Percentiles rank a stretch among this genome's conserved stretches.
These are phyloP conservation scores for Phalacrocorax brasilianus DNA, from an alignment of 2,113 vertebrate species.

Conservation along the genomic window DNA sequence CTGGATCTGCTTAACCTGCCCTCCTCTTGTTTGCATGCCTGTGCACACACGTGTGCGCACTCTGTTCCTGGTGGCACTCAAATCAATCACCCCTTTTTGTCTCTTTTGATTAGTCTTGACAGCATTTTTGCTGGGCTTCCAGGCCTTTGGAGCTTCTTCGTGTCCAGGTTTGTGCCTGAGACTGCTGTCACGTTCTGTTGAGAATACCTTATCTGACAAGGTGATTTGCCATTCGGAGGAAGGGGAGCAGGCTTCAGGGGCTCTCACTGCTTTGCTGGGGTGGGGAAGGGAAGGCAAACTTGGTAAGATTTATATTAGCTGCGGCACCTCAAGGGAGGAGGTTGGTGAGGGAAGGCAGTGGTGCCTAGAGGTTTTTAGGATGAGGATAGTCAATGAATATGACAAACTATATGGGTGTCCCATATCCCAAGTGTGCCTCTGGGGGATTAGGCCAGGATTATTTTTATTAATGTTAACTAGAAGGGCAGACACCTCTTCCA, in stretches of 20 bases:
- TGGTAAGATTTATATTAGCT: not conserved
- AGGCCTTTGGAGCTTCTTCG: not conserved
- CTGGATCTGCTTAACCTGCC: not conserved
- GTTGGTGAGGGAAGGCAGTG: not conserved
- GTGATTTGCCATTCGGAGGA: not conserved
- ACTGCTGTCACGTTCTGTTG: not conserved
- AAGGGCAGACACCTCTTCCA: not conserved
- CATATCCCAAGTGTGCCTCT: not conserved
- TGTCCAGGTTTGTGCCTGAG: not conserved
- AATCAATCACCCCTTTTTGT: not conserved
- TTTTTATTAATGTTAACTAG: not conserved
- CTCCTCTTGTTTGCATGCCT: not conserved
- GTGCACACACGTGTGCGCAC: accelerated
- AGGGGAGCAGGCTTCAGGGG: not conserved
- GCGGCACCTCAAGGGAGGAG: not conserved
- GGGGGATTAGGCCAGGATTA: not conserved
- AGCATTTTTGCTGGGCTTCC: not conserved
- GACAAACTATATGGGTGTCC: not conserved
- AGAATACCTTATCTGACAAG: not conserved
- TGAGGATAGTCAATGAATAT: not conserved
- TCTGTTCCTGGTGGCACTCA: not conserved
- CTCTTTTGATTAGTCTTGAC: not conserved
- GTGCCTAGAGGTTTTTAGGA: not conserved
- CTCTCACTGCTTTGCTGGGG: not conserved
- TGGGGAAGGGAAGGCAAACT: not conserved